Evolutionary conservation across 1,140 invertebrate species (phyloP), one percentile per base, ranked within the genome.

Genomic region (Bombus cullumanus): DNA sequence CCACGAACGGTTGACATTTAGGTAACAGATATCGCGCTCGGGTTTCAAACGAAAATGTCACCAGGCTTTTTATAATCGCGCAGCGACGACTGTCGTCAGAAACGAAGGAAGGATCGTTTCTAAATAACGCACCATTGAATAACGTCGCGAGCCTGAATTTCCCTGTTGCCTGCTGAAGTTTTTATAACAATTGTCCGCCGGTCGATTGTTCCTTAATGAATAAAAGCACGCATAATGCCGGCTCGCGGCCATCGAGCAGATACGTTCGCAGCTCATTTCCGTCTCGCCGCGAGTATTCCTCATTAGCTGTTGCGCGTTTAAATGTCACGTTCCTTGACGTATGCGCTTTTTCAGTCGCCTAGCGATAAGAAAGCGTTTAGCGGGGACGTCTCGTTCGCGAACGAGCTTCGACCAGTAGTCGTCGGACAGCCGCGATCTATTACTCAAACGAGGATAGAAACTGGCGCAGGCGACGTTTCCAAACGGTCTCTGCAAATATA

Each of bases 221-320:
- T 89, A 81, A 89, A 85, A 83, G 80, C 88, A 62, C 62, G 85
- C 85, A 89, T 83, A 89, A 89, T 73, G 72, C 37, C 68, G 53
- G 59, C 66, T 69, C 59, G 59, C 57, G 87, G 73, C 31, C 71
- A 53, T n/a, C 47, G 37, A 66, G n/a, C 59, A 81, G 84, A 81
- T 85, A 81, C 83, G 88, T 69, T 82, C 86, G 85, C 77, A 89
- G 84, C 88, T 89, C 88, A 89, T 89, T 89, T 89, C 88, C 88
- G 88, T 41, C 88, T 86, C 76, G 80, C 69, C 88, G 85, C 79
- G 85, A 89, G 83, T 77, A 77, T 89, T 89, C 86, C 88, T 89
- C 88, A 89, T 89, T 89, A 89, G 83, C 88, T 83, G 88, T 82
- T 86, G 85, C 81, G 78, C 88, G 82, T 89, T 89, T 89, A 89